Base-by-base conservation (phyloP, 2,113 vertebrate species). In the Ageneiosus marmoratus region DNA sequence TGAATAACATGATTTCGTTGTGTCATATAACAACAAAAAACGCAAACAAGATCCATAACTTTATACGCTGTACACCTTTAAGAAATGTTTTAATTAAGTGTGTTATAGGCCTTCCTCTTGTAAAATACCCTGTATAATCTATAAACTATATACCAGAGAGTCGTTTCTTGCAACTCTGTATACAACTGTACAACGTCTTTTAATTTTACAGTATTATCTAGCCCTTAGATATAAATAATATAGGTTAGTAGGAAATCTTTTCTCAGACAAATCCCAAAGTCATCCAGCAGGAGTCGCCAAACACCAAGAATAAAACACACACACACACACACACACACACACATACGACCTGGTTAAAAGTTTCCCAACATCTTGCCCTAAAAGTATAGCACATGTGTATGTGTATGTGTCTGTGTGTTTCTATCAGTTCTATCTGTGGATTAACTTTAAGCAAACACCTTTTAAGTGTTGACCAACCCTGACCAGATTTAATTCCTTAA, bases 261-360 rank as follows among this genome's bases (percentile, higher is more conserved):
- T 46, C 4, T 41, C 9, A 53, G 5, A 72, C 44, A 62, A 63
- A 37, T 78, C 29, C n/a, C 29, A 27, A 5, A 2, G 11, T 51
- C 32, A 37, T 44, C 86, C 88, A 89, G 86, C 86, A 88, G 81
- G 87, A 62, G 84, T 84, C 84, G 83, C 83, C 86, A 88, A 79
- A 87, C 84, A 86, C 87, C 72, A 87, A 77, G 81, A 50, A 87
- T 70, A 86, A 58, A 24, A 24, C 32, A 32, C 27, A 27, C 13
- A 18, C 60, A 18, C 13, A 32, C 3, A 2, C 37, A 41, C 37
- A 41, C 37, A 41, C 37, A 41, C 37, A 41, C 37, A 41, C 37
- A 41, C 37, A 41, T 41, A 41, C n/a, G n/a, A n/a, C n/a, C n/a
- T n/a, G n/a, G n/a, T n/a, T n/a, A n/a, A n/a, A n/a, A n/a, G n/a